These are phyloP conservation scores for Malthinus flaveolus DNA, from an alignment of 2,888 invertebrate species.

Conservation along the genomic window DNA sequence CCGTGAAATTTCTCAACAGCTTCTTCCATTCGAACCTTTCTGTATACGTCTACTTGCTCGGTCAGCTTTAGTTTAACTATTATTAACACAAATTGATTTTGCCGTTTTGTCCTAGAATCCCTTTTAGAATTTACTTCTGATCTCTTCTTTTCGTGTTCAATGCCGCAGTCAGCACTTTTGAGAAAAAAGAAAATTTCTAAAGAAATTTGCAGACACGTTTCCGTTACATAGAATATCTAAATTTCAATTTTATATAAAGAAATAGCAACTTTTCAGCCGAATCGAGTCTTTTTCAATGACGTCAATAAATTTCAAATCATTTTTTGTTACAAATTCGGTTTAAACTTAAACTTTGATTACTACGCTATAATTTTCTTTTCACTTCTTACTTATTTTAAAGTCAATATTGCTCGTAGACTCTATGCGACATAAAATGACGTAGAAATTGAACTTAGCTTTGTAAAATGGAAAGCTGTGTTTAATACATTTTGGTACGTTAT, in stretches of 20 bases:
- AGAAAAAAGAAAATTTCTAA: conserved; percentile 1
- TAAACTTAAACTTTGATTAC: too few relatives aligned
- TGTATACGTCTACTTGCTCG: conserved; percentile 19
- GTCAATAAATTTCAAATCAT: too few relatives aligned
- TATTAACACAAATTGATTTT: conserved; percentile 24
- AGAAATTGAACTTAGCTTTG: too few relatives aligned
- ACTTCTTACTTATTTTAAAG: too few relatives aligned
- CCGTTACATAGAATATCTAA: conserved; percentile 10
- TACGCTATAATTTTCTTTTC: too few relatives aligned
- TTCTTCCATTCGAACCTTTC: conserved; percentile 23
- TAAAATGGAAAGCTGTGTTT: too few relatives aligned
- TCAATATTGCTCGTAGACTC: too few relatives aligned
- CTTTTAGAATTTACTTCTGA: conserved; percentile 19
- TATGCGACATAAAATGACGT: too few relatives aligned
- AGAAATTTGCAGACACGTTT: conserved; percentile 15
- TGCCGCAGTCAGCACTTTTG: conserved; percentile 14
- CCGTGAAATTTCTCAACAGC: conserved; percentile 35
- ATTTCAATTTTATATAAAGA: conserved; percentile 5
- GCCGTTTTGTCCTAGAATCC: conserved; percentile 12
- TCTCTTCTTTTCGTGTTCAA: conserved; percentile 9
- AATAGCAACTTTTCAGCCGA: too few relatives aligned
- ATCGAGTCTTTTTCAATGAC: too few relatives aligned
- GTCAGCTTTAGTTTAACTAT: conserved; percentile 26
- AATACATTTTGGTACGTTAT: too few relatives aligned
- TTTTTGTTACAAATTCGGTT: too few relatives aligned